phyloP scores from a whole-genome alignment of 37 sponge, comb jelly and placozoan species.

The Chondrilla cf. caribensis region DNA sequence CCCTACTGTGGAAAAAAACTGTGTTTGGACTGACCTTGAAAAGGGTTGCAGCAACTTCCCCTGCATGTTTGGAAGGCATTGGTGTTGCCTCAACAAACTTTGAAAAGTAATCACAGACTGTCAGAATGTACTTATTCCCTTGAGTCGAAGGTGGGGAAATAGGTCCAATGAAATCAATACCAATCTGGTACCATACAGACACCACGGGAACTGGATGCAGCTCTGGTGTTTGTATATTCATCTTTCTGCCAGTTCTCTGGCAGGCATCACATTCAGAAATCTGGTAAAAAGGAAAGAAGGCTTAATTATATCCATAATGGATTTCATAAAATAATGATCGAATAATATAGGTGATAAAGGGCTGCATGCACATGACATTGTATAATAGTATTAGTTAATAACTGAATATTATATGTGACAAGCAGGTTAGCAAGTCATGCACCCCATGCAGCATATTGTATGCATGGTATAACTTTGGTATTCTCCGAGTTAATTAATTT shows the following conservation, averaged over 20 bases:
- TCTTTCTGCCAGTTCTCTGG: background rate
- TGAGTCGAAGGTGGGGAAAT: conserved; percentile 3
- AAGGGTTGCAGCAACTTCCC: conserved; percentile 28
- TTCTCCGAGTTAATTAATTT: no score
- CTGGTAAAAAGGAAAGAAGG: background rate
- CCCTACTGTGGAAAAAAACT: no score
- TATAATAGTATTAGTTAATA: no score
- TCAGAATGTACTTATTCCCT: conserved; percentile 46
- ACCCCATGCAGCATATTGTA: no score
- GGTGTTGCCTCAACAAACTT: conserved; percentile 59
- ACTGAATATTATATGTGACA: no score
- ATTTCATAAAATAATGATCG: background rate
- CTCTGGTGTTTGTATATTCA: background rate
- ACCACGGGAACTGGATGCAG: conserved; percentile 59
- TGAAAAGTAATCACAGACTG: conserved; percentile 69
- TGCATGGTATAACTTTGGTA: no score
- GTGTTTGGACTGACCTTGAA: no score
- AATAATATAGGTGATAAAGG: background rate
- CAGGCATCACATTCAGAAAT: background rate
- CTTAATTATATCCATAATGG: background rate
- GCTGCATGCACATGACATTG: background rate
- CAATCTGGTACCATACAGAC: conserved; percentile 30
- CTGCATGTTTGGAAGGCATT: conserved; percentile 39
- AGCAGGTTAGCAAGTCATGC: no score
- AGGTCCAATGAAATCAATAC: conserved; percentile 35